These are phyloP conservation scores for Malacoraja senta DNA, from an alignment of 2,797 vertebrate species.

Conservation along the genomic window DNA sequence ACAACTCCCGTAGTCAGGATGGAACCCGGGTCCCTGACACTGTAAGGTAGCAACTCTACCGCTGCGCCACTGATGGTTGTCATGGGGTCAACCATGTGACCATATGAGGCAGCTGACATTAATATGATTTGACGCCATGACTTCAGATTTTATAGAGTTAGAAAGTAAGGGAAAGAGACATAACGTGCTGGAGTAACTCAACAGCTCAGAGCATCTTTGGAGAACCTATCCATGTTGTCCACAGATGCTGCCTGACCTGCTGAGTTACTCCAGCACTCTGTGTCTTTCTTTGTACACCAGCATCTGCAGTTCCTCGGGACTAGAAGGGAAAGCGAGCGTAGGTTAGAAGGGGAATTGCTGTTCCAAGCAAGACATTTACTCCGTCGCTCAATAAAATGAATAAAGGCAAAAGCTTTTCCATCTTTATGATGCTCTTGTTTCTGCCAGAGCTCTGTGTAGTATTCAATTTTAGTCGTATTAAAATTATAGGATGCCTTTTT, in stretches of 20 bases:
- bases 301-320: too few species aligned
- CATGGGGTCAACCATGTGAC: not conserved
- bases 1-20: too few species aligned
- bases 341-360: not conserved
- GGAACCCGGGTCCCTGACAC: too few species aligned
- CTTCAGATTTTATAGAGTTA: not conserved
- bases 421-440: not conserved
- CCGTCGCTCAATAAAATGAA: conserved; percentile 19
- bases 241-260: too few species aligned
- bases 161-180: not conserved
- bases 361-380: not conserved
- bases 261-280: too few species aligned
- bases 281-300: too few species aligned
- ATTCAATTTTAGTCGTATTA: conserved; percentile 18
- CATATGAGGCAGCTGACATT: not conserved
- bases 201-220: too few species aligned
- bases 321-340: not conserved
- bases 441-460: not conserved
- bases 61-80: not conserved
- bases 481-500: conserved; percentile 21
- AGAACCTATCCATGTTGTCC: too few species aligned
- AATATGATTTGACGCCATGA: not conserved
- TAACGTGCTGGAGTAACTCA: too few species aligned
- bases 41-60: too few species aligned
- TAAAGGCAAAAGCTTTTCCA: conserved; percentile 20